These are phyloP conservation scores for Pomacea maculata DNA, from an alignment of 1,140 invertebrate genomes.

Conservation along the genomic window DNA sequence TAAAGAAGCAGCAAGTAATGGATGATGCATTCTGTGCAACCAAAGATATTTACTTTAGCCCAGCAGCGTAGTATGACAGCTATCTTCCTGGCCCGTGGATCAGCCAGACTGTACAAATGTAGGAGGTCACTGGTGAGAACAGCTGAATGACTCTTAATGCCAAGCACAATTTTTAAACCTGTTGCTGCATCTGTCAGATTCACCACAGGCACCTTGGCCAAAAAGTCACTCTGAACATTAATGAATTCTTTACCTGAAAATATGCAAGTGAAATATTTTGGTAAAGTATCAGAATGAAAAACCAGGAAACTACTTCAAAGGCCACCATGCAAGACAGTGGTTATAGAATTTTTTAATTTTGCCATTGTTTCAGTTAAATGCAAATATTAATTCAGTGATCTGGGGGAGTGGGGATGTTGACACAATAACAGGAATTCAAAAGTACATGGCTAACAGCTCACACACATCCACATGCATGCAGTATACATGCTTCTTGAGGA, in stretches of 20 bases:
- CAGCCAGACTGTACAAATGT: slow-evolving; percentile 51
- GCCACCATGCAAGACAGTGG: not conserved
- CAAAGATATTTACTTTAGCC: slow-evolving; percentile 57
- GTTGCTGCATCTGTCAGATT: slow-evolving; percentile 44
- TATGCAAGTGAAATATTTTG: not conserved
- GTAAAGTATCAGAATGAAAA: not conserved
- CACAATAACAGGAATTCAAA: no score
- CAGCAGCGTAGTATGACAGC: slow-evolving; percentile 56
- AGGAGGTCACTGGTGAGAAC: slow-evolving; percentile 52
- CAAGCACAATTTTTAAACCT: slow-evolving; percentile 44
- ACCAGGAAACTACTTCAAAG: not conserved
- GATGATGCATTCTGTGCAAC: not conserved
- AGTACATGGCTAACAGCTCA: not conserved
- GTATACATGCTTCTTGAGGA: no score
- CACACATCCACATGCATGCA: not conserved
- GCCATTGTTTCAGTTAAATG: no score
- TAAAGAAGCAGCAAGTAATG: not conserved
- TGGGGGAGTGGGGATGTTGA: no score
- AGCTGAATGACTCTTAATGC: slow-evolving; percentile 50
- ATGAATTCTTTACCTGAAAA: slow-evolving; percentile 45
- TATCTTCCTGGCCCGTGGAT: slow-evolving; percentile 50
- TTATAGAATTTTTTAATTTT: not conserved
- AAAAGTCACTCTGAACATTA: slow-evolving; percentile 58
- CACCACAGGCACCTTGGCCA: slow-evolving; percentile 58
- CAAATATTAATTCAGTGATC: no score